A percentile compares a stretch with the other conserved stretches of the same genome.
Conservation (phyloP, 2,113 vertebrate species). For the Stegastes partitus region DNA sequence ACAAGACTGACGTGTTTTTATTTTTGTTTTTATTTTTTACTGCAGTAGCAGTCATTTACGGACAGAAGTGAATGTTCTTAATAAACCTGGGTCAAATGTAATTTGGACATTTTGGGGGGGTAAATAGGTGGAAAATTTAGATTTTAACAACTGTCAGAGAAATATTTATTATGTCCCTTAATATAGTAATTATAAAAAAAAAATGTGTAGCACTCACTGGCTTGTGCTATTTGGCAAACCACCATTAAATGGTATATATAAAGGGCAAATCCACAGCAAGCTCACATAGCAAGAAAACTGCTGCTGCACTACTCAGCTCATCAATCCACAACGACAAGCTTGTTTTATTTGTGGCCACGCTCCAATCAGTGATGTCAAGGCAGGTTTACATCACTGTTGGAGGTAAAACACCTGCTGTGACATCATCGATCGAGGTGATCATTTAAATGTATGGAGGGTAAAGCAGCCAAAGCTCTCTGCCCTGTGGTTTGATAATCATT, state of each 20-base stretch:
- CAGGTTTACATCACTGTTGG: slow-evolving; percentile 16
- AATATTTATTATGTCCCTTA: slow-evolving; percentile 10
- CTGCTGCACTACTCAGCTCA: slow-evolving; percentile 8
- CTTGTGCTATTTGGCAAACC: not conserved
- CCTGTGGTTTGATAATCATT: slow-evolving; percentile 3
- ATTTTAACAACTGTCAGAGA: slow-evolving; percentile 6
- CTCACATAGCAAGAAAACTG: not conserved
- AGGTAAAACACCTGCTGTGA: not conserved
- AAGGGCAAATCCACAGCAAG: not conserved
- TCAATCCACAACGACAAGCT: slow-evolving; percentile 7
- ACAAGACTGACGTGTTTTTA: slow-evolving; percentile 2
- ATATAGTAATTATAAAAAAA: not conserved
- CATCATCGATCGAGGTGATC: not conserved
- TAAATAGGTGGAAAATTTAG: not conserved
- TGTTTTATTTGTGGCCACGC: slow-evolving; percentile 15
- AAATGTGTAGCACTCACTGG: not conserved
- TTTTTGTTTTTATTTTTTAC: not conserved
- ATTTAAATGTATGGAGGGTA: slow-evolving; percentile 5
- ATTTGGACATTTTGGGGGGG: not conserved
- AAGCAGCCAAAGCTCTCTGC: not conserved
- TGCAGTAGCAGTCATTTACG: slow-evolving; percentile 46
- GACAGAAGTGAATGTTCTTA: slow-evolving; percentile 69
- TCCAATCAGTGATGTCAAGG: slow-evolving; percentile 24
- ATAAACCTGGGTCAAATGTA: slow-evolving; percentile 39
- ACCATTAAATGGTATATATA: not conserved